Percentiles rank a stretch among this genome's conserved stretches.
phyloP scores from a whole-genome alignment of 2,113 vertebrate species.

The Desmodus rotundus region DNA sequence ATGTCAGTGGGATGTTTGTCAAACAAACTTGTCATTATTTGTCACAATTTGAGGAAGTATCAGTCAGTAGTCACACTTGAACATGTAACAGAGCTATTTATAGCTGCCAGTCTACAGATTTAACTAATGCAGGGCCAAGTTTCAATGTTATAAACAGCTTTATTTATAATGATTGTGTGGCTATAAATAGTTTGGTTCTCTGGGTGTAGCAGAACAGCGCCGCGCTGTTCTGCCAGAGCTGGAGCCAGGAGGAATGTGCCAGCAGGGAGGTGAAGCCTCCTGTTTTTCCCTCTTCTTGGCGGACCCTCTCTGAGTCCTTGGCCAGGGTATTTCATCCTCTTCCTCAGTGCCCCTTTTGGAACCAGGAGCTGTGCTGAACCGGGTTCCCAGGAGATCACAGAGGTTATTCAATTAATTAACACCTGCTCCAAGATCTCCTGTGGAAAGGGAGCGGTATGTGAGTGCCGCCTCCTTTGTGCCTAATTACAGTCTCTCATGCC shows the following conservation, averaged over 20 bases:
- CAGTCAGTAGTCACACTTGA: slow-evolving; percentile 62
- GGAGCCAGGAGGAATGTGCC: not conserved
- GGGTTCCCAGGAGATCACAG: not conserved
- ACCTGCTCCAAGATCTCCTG: not conserved
- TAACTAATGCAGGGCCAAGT: slow-evolving; percentile 57
- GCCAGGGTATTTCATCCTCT: not conserved
- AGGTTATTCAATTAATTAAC: slow-evolving; percentile 53
- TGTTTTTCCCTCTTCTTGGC: not conserved
- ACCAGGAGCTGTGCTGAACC: rapidly evolving
- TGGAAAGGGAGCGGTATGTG: not conserved
- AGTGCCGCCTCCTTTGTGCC: not conserved
- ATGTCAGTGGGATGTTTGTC: slow-evolving; percentile 73
- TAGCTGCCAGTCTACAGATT: slow-evolving; percentile 62
- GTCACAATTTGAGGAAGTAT: slow-evolving; percentile 73
- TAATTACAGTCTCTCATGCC: slow-evolving; percentile 48
- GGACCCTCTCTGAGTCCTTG: not conserved
- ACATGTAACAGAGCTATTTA: slow-evolving; percentile 65
- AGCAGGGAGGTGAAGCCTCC: not conserved
- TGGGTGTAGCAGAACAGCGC: not conserved
- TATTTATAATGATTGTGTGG: slow-evolving; percentile 64
- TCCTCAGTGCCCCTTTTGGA: not conserved
- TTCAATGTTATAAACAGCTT: slow-evolving; percentile 56
- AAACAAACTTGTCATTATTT: slow-evolving; percentile 77
- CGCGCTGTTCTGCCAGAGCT: not conserved
- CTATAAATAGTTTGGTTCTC: slow-evolving; percentile 64